Percentiles rank a stretch among this genome's conserved stretches.
Conservation (phyloP, 2,113 vertebrate species). For the Vanacampus margaritifer region DNA sequence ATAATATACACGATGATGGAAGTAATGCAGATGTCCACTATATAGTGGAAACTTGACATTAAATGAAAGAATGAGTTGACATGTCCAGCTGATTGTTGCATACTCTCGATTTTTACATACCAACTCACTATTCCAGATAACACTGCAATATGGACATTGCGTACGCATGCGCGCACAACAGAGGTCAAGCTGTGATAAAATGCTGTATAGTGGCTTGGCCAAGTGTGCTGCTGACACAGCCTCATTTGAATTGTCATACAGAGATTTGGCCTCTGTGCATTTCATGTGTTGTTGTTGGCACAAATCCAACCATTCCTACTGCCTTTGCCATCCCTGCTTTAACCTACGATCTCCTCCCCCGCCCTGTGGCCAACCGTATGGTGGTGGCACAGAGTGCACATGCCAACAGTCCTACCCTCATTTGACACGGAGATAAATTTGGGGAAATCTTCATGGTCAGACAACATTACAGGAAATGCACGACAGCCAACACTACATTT, state of each 20-base stretch:
- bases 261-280: conserved; percentile 35
- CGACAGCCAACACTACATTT: not conserved
- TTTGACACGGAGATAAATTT: conserved; percentile 15
- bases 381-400: conserved; percentile 8
- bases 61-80: not conserved
- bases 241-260: conserved; percentile 59
- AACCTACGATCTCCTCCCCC: conserved; percentile 33
- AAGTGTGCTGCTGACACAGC: conserved; percentile 55
- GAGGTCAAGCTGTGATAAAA: conserved; percentile 39
- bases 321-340: conserved; percentile 46
- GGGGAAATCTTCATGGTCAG: conserved; percentile 25
- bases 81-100: not conserved
- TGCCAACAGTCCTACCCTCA: conserved; percentile 6
- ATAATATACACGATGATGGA: not conserved
- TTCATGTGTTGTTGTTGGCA: conserved; percentile 51
- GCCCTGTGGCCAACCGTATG: conserved; percentile 19
- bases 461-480: not conserved
- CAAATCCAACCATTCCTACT: conserved; percentile 48
- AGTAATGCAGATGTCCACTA: not conserved
- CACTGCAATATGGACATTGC: not conserved
- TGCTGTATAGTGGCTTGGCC: conserved; percentile 47
- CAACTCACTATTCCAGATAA: not conserved
- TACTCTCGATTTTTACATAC: not conserved
- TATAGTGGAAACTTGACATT: conserved; percentile 1
- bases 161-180: conserved; percentile 14